Evolutionary conservation across 2,113 vertebrate species (phyloP), one percentile per base, ranked within the genome.

Genomic region (Amphiprion percula): DNA sequence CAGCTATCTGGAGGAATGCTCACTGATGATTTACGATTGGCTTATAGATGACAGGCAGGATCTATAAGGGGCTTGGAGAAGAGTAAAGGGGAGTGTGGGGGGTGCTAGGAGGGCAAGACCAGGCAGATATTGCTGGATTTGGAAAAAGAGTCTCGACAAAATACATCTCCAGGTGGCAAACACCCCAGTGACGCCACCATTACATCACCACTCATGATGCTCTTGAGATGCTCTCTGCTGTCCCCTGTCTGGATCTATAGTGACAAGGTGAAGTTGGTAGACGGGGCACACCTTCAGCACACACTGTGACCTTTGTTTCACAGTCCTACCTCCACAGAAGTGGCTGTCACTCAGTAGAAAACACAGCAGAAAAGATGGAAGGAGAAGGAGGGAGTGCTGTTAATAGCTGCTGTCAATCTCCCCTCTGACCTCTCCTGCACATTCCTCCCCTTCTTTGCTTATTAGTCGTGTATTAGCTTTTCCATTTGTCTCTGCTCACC

Each of bases 401-500:
- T 87, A 88, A 92, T 87, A 86, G 83, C 77, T 80, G 70, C 77
- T 82, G 86, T 92, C 89, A 89, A 69, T 86, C 82, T 83, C 80
- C 67, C 50, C 81, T 61, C 68, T 63, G 68, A 87, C 87, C 87
- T 82, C 79, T 72, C 6, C 61, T 17, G 39, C 71, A 89, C 86
- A 92, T 90, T 90, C 89, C 83, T 82, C 73, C 64, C 72, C 67
- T 83, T 85, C 83, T 85, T 83, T 86, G 83, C 92, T 90, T 90
- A 91, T 89, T 89, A 92, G 87, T 82, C 46, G 41, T 90, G 85
- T 91, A 94, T 93, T 89, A 91, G 86, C 75, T 86, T 85, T 90
- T 91, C 90, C 86, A 88, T 91, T 90, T 92, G 86, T 90, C 75
- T 91, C 53, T 67, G 79, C 84, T 87, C 79, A 83, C 74, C 83